These are phyloP conservation scores for Microctonus hyperodae DNA, from an alignment of 2,888 invertebrate species.

Conservation along the genomic window DNA sequence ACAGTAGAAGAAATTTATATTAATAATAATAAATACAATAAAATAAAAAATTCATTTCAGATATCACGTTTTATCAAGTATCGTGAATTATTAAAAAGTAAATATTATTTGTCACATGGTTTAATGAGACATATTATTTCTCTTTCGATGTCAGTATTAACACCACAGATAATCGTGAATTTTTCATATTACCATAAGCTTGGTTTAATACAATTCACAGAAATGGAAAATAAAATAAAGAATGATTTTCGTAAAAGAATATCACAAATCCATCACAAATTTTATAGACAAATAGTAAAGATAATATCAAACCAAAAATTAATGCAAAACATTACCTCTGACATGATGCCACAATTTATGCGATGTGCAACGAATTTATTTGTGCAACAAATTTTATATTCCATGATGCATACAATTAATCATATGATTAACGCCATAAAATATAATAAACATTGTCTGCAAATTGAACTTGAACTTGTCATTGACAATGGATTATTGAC, in stretches of 20 bases:
- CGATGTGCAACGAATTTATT: constrained; percentile 64
- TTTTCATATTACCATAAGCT: constrained; percentile 47
- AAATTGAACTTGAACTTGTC: constrained; percentile 68
- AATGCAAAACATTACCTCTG: constrained; percentile 48
- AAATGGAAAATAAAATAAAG: constrained; percentile 50
- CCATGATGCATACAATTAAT: constrained; percentile 73
- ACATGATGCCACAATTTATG: constrained; percentile 58
- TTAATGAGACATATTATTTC: constrained; percentile 48
- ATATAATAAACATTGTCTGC: constrained; percentile 68
- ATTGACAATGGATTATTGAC: constrained; percentile 66
- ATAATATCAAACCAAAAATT: constrained; percentile 43
- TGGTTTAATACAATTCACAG: constrained; percentile 45
- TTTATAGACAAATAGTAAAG: constrained; percentile 61
- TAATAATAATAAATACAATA: not conserved
- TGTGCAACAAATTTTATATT: constrained; percentile 70
- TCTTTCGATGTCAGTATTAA: constrained; percentile 52
- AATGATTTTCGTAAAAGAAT: constrained; percentile 59
- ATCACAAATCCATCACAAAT: constrained; percentile 60
- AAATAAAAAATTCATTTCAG: not conserved
- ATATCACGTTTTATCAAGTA: constrained; percentile 27
- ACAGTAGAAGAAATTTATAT: not conserved
- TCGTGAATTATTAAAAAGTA: constrained; percentile 40
- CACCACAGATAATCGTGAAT: constrained; percentile 60
- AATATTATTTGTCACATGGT: constrained; percentile 51
- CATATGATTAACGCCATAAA: constrained; percentile 68